Evolutionary conservation across 1,140 invertebrate genomes (phyloP).

Genomic region (Plutomurus gul): DNA sequence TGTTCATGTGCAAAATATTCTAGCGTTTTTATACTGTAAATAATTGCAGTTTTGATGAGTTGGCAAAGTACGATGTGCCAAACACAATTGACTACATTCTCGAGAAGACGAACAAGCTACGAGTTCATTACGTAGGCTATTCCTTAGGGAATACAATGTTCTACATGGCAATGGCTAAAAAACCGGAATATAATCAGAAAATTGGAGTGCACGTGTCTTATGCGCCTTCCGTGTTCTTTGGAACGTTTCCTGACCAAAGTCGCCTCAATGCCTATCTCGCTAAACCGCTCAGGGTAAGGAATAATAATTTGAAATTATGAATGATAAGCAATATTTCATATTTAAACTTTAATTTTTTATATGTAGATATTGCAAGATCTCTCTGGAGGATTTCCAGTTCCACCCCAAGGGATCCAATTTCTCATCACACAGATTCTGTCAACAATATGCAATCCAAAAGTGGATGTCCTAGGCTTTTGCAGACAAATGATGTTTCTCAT

Average conservation of each 20-base stretch:
- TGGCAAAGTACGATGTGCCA: conserved; percentile 74
- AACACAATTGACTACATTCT: conserved; percentile 72
- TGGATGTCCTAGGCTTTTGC: not conserved
- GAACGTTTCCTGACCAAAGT: not conserved
- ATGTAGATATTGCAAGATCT: not conserved
- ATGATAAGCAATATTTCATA: not conserved
- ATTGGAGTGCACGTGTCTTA: conserved; percentile 55
- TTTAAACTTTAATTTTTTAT: not conserved
- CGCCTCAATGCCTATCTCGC: not conserved
- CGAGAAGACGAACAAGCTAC: conserved; percentile 59
- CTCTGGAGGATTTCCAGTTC: not conserved
- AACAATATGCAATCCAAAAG: conserved; percentile 54
- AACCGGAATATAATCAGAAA: conserved; percentile 69
- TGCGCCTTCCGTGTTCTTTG: not conserved
- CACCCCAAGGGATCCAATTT: conserved; percentile 52
- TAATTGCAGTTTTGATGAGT: conserved; percentile 65
- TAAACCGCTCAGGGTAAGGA: not conserved
- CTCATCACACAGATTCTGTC: conserved; percentile 57
- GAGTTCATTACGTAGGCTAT: conserved; percentile 70
- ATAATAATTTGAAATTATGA: not conserved
- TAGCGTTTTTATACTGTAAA: too few relatives aligned
- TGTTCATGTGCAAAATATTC: too few relatives aligned
- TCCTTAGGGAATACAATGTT: conserved; percentile 55
- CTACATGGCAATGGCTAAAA: conserved; percentile 58
- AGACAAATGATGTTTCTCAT: not conserved